A percentile compares a stretch with the other conserved stretches of the same genome.
phyloP scores from a whole-genome alignment of 2,888 invertebrate genomes.

The Syritta pipiens region DNA sequence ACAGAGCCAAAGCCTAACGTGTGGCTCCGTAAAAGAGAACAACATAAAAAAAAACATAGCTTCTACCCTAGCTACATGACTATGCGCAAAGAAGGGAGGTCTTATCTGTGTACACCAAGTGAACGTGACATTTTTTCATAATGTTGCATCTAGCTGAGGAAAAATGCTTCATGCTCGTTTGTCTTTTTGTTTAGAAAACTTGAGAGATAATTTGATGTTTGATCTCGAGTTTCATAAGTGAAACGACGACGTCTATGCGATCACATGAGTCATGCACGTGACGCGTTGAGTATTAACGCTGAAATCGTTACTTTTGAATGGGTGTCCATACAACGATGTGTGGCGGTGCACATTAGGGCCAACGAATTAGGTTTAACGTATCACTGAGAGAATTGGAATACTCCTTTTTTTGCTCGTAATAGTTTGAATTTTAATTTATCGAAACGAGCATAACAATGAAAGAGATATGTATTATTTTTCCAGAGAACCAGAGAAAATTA shows the following conservation, averaged over 20 bases:
- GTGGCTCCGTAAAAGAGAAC: background rate
- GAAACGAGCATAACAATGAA: too few species aligned
- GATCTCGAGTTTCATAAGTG: slow-evolving; percentile 51
- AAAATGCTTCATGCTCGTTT: slow-evolving; percentile 36
- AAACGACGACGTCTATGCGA: slow-evolving; percentile 20
- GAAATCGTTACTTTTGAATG: slow-evolving; percentile 33
- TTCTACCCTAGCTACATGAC: too few species aligned
- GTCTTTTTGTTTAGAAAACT: slow-evolving; percentile 3
- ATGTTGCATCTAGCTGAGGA: slow-evolving; percentile 28
- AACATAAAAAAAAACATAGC: background rate
- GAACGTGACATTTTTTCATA: slow-evolving; percentile 62
- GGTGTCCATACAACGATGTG: slow-evolving; percentile 14
- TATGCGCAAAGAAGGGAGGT: background rate
- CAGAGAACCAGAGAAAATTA: too few species aligned
- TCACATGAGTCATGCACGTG: slow-evolving; percentile 54
- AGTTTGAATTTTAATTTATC: too few species aligned
- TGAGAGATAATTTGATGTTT: slow-evolving; percentile 18
- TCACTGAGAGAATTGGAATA: too few species aligned
- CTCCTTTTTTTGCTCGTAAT: too few species aligned
- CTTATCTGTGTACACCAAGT: slow-evolving; percentile 26
- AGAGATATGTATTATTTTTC: too few species aligned
- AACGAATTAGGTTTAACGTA: too few species aligned
- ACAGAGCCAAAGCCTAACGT: background rate
- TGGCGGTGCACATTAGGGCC: too few species aligned
- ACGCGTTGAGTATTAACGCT: slow-evolving; percentile 26